A percentile compares a stretch with the other conserved stretches of the same genome.
phyloP scores from a whole-genome alignment of 2,797 vertebrate genomes.

The Trichosurus vulpecula region DNA sequence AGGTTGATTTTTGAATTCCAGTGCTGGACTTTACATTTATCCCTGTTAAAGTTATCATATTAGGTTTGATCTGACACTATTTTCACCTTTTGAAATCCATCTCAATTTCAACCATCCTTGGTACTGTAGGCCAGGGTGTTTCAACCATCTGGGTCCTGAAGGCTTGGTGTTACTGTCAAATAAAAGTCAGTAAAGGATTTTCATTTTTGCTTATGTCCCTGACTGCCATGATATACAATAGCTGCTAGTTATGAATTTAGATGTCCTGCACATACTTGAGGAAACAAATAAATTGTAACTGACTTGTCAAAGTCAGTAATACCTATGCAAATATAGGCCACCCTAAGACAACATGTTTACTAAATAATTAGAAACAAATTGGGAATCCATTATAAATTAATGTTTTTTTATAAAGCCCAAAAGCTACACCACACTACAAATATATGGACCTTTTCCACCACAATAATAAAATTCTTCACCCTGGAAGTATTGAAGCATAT shows the following conservation, averaged over 20 bases:
- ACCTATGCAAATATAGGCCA: background rate
- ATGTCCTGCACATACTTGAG: background rate
- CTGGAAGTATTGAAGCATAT: background rate
- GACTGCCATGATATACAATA: background rate
- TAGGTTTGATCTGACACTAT: background rate
- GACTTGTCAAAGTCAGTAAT: background rate
- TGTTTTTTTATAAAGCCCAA: background rate
- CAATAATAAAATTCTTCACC: background rate
- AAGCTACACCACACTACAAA: background rate
- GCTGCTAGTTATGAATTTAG: background rate
- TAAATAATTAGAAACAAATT: background rate
- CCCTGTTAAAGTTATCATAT: background rate
- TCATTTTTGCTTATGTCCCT: background rate
- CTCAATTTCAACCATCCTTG: background rate
- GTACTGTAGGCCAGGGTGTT: background rate
- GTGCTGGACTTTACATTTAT: background rate
- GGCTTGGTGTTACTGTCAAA: background rate
- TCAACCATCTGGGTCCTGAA: background rate
- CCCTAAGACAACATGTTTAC: background rate
- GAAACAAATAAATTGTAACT: background rate
- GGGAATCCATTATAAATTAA: background rate
- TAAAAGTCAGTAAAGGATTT: background rate
- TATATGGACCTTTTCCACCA: background rate
- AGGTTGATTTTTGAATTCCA: background rate
- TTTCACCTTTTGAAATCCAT: background rate